Base-by-base conservation (phyloP, 1,140 invertebrate genomes). In the Papilio dardanus region DNA sequence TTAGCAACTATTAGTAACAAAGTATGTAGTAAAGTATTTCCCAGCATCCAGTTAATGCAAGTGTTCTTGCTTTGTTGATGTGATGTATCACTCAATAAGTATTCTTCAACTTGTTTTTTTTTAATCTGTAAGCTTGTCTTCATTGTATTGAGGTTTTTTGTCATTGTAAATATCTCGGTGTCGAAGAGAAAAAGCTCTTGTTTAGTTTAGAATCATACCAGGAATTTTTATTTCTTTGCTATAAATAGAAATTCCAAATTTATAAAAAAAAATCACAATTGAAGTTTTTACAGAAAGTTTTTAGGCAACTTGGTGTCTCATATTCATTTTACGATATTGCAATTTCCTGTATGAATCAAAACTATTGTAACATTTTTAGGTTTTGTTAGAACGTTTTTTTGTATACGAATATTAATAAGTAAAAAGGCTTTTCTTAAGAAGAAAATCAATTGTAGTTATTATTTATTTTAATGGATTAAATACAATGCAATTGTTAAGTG, bases 401-500 rank as follows among this genome's bases (percentile, higher is more conserved):
- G 6, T 46, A 1, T 46, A 19, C n/a, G 7, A 7, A 46, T 42
- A n/a, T 42, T 42, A 7, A 37, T 7, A 37, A 37, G 35, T 7
- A 37, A 37, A 8, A 8, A 0, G 8, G 35, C 35, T n/a, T 46
- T 46, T n/a, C 4, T 46, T 30, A 6, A 37, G 3, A 65, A 21
- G 14, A 19, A 7, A 30, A 4, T 14, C 16, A 73, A 73, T n/a
- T 40, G 68, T 46, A 71, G 73, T 46, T 50, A 28, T 24, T 21
- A 19, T 24, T 33, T 62, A 58, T 68, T 68, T 19, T 12, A 12
- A 5, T 21, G n/a, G 10, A 40, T 30, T 28, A 62, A 69, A 71
- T 62, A 62, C 33, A 28, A 71, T 21, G 24, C 3, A 35, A 8
- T 8, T 50, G 12, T 67, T 68, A 75, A 62, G n/a, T 69, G 21